Conservation (phyloP, 2,888 invertebrate species). For the Drosophila infuscata region DNA sequence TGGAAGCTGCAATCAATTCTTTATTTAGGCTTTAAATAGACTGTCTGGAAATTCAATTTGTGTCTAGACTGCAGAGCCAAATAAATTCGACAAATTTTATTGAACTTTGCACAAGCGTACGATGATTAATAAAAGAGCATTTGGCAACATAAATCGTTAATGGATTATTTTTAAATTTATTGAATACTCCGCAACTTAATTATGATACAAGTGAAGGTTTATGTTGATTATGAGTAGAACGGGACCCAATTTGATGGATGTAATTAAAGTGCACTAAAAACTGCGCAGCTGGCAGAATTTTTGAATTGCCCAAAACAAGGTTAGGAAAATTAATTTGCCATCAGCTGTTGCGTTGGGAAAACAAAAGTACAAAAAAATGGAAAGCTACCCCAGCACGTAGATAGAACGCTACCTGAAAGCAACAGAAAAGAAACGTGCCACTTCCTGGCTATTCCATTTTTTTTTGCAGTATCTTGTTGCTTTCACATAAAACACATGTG, state of each 20-base stretch:
- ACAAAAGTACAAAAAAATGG: not conserved
- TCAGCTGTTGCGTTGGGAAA: slow-evolving; percentile 16
- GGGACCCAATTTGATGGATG: not conserved
- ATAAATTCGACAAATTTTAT: slow-evolving; percentile 31
- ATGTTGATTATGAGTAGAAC: not conserved
- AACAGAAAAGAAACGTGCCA: slow-evolving; percentile 34
- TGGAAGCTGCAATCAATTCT: slow-evolving; percentile 32
- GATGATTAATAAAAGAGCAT: slow-evolving; percentile 11
- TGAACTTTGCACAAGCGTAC: slow-evolving; percentile 17
- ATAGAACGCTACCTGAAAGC: slow-evolving; percentile 27
- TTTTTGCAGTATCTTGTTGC: slow-evolving; percentile 22
- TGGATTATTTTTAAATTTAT: slow-evolving; percentile 5
- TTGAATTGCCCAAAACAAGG: not conserved
- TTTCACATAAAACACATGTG: slow-evolving; percentile 15
- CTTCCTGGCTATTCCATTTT: slow-evolving; percentile 7
- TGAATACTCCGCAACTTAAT: not conserved
- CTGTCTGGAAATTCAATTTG: slow-evolving; percentile 36
- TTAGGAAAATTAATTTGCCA: slow-evolving; percentile 38
- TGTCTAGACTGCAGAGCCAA: slow-evolving; percentile 44
- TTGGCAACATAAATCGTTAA: slow-evolving; percentile 18
- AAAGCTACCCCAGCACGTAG: not conserved
- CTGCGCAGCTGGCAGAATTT: not conserved
- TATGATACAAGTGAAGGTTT: no score
- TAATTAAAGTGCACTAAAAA: not conserved
- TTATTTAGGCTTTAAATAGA: slow-evolving; percentile 23